Conservation (phyloP, 2,113 vertebrate genomes). For the Otocyon megalotis region DNA sequence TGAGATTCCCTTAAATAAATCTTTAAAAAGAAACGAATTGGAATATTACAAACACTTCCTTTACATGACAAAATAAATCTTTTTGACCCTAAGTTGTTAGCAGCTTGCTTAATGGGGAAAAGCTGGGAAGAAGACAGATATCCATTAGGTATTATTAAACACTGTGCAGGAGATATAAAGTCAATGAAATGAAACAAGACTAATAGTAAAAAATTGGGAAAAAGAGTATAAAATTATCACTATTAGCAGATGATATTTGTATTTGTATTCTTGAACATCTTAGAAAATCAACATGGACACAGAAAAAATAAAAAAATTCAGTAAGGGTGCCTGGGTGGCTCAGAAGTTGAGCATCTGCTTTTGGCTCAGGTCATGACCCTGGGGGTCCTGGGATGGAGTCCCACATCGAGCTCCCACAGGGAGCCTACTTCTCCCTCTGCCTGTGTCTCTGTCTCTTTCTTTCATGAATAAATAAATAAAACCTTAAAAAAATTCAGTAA, state of each 20-base stretch:
- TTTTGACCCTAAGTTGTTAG: background rate
- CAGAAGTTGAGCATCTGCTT: too few species aligned
- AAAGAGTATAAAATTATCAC: background rate
- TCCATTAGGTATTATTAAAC: background rate
- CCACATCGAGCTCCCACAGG: too few species aligned
- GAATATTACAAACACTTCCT: background rate
- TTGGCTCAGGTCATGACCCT: too few species aligned
- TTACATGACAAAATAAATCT: constrained; percentile 1
- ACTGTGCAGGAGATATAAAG: background rate
- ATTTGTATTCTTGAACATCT: background rate
- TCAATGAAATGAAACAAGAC: constrained; percentile 1
- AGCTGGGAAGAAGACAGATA: background rate
- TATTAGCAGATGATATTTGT: background rate
- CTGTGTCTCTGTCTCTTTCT: too few species aligned
- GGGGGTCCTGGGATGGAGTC: too few species aligned
- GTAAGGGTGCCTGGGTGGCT: background rate
- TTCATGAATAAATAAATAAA: too few species aligned
- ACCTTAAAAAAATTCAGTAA: background rate
- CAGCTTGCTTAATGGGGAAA: background rate
- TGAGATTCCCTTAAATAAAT: background rate
- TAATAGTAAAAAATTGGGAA: background rate
- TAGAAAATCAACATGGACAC: background rate
- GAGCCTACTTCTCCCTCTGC: too few species aligned
- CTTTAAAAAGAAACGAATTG: background rate
- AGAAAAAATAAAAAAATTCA: background rate